These are phyloP conservation scores for Zygothrica quintamaculata DNA, from an alignment of 2,888 invertebrate species.

Conservation along the genomic window DNA sequence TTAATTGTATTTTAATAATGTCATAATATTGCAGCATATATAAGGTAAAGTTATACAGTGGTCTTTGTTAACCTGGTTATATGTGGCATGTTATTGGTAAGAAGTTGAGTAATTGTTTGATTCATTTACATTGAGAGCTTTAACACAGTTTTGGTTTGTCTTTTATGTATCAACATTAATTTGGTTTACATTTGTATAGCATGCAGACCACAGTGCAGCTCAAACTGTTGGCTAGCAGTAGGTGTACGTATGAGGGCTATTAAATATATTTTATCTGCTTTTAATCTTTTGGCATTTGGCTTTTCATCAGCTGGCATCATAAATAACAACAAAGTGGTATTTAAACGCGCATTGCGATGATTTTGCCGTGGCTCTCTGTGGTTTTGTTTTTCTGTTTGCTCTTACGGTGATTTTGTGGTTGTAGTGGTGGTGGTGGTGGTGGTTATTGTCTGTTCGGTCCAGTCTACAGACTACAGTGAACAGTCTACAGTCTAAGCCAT, in stretches of 20 bases:
- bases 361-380: conserved; percentile 40
- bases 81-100: no score
- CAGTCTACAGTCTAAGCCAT: conserved; percentile 64
- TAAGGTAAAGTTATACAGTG: no score
- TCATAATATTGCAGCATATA: no score
- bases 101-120: no score
- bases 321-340: conserved; percentile 79
- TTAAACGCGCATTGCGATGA: conserved; percentile 59
- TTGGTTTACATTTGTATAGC: background rate
- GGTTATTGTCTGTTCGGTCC: conserved; percentile 11
- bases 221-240: conserved; percentile 27
- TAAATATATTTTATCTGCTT: conserved; percentile 79
- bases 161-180: no score
- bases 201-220: conserved; percentile 36
- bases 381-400: background rate
- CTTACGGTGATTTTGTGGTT: conserved; percentile 13
- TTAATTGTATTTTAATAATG: no score
- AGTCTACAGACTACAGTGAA: conserved; percentile 46
- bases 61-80: no score
- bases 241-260: conserved; percentile 59
- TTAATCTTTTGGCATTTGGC: conserved; percentile 77
- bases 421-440: conserved; percentile 9
- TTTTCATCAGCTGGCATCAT: conserved; percentile 80
- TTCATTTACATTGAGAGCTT: no score
- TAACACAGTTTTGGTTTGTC: no score